Conservation (phyloP, 2,888 invertebrate species). For the Campoplex capitator region DNA sequence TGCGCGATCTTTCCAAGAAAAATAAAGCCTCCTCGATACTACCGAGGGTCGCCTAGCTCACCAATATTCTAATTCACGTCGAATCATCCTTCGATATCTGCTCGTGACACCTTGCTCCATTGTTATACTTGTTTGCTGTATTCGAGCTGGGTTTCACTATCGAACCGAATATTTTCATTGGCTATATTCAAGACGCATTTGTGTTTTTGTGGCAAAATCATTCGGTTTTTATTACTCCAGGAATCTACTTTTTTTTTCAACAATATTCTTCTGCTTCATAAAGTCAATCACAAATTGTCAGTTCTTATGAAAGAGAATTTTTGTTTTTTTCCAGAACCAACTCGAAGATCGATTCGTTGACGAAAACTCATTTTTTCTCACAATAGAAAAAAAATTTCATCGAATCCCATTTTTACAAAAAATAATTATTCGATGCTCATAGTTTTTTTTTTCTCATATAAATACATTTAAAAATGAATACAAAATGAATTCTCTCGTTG, state of each 20-base stretch:
- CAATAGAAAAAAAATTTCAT: no score
- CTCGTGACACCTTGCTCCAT: constrained; percentile 12
- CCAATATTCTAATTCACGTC: constrained; percentile 37
- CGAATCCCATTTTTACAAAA: neutral
- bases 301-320: no score
- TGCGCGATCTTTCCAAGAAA: constrained; percentile 58
- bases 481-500: neutral
- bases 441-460: neutral
- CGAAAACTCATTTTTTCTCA: no score
- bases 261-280: neutral
- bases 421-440: neutral
- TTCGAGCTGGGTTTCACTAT: neutral
- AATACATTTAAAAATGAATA: neutral
- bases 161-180: neutral
- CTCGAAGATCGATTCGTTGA: no score
- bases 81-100: constrained; percentile 36
- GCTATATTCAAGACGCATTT: neutral
- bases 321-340: no score
- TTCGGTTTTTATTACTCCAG: neutral
- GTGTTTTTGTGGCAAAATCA: neutral
- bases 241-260: neutral
- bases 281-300: no score
- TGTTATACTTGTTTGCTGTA: neutral
- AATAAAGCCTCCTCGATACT: constrained; percentile 44
- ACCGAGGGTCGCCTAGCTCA: constrained; percentile 40